Base-by-base conservation (phyloP, 1,140 invertebrate species). In the Polyergus mexicanus region DNA sequence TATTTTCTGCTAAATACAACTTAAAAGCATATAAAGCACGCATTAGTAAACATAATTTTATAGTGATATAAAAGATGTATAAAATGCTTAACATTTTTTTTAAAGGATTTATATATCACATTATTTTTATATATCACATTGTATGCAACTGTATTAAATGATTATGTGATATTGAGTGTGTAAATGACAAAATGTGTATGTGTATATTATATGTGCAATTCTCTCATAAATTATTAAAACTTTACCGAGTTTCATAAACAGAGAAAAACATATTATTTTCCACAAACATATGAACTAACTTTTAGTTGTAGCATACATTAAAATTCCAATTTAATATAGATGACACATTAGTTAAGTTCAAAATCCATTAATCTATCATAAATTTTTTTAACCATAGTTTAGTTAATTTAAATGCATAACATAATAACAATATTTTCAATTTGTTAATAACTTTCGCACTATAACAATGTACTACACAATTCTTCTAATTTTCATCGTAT, bases 201-300 rank as follows among this genome's bases (percentile, higher is more conserved):
- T 47, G 3, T 47, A 7, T 51, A 8, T 44, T 44, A 3, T 11
- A 2, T 44, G 51, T 51, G 10, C 51, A 85, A 47, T 51, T 83
- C 11, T 28, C 35, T 66, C 51, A 86, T 72, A 66, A 35, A 86
- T 74, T 86, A 72, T 81, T 86, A 74, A 83, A 86, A 54, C 60
- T 38, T 58, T 80, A 69, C 47, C n/a, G 41, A 83, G 44, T 86
- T 25, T 44, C 35, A 51, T 10, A 44, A 10, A 19, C 19, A 54
- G 13, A 68, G n/a, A 51, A 65, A 25, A 32, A 11, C 44, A 86
- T 44, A 66, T 68, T 77, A 56, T 47, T n/a, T 47, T 83, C 58
- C 51, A 83, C 38, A 83, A 60, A 22, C 56, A 71, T n/a, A 81
- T 81, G 71, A 62, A 58, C 32, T 35, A 25, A 47, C n/a, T n/a